These are phyloP conservation scores for Corvus cornix DNA, from an alignment of 2,113 vertebrate species.

Conservation along the genomic window DNA sequence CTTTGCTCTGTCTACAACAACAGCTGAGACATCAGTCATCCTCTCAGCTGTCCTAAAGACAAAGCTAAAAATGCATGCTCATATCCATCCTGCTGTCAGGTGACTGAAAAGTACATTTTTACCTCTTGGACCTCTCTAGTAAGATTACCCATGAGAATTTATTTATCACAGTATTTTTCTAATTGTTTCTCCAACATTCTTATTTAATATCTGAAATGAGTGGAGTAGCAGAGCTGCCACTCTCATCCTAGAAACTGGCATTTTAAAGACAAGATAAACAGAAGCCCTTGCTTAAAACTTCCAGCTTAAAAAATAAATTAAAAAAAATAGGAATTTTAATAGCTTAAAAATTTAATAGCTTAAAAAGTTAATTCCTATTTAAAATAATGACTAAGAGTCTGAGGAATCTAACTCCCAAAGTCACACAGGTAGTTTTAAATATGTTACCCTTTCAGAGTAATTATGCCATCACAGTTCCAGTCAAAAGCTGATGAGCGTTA, in stretches of 20 bases:
- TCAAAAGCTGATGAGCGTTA: constrained; percentile 49
- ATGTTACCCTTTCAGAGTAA: constrained; percentile 54
- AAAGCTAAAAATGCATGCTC: background rate
- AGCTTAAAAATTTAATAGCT: background rate
- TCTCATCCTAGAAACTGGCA: background rate
- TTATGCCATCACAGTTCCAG: constrained; percentile 52
- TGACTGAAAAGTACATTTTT: background rate
- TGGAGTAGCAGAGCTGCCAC: background rate
- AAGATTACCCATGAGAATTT: background rate
- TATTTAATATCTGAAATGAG: background rate
- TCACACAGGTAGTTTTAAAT: constrained; percentile 54
- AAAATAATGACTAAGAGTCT: constrained; percentile 49
- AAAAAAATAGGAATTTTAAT: too few species aligned
- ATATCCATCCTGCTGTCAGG: background rate
- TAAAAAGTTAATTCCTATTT: constrained; percentile 18
- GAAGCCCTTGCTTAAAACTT: constrained; percentile 9
- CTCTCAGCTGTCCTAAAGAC: background rate
- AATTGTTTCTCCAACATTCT: background rate
- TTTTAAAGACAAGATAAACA: background rate
- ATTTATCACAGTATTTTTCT: background rate
- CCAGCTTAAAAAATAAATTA: background rate
- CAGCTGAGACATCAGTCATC: background rate
- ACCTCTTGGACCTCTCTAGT: background rate
- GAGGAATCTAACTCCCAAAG: constrained; percentile 49
- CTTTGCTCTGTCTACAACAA: background rate